A percentile compares a stretch with the other conserved stretches of the same genome.
Conservation (phyloP, 1,140 invertebrate species). For the Scylla paramamosain region DNA sequence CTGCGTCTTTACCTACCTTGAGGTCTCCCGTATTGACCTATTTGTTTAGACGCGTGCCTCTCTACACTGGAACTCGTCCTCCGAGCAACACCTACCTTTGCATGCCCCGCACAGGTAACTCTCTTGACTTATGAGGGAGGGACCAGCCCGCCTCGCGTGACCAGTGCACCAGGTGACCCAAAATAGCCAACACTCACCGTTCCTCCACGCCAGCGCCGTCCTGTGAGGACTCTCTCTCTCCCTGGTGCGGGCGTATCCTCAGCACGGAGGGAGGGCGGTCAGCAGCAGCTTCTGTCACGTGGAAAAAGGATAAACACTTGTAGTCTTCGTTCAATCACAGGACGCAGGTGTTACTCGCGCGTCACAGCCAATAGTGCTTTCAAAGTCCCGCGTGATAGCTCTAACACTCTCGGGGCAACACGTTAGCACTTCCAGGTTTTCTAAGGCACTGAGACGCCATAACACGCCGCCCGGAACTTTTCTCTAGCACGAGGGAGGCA, state of each 20-base stretch:
- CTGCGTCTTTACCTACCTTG: no score
- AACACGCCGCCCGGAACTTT: not conserved
- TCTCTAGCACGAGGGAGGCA: not conserved
- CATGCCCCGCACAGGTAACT: not conserved
- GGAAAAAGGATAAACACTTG: constrained; percentile 6
- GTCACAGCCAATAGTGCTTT: no score
- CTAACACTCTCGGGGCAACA: no score
- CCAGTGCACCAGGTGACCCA: not conserved
- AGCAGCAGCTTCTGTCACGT: not conserved
- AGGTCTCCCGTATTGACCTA: not conserved
- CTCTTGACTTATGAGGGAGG: not conserved
- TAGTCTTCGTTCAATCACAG: not conserved
- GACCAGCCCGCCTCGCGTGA: not conserved
- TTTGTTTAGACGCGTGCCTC: not conserved
- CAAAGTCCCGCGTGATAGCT: no score
- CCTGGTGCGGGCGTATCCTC: not conserved
- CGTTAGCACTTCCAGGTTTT: not conserved
- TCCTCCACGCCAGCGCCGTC: not conserved
- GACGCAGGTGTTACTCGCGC: not conserved
- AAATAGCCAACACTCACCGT: not conserved
- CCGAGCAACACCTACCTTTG: not conserved
- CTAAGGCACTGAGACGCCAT: not conserved
- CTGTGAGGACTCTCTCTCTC: not conserved
- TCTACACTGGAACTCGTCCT: not conserved
- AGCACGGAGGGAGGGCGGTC: not conserved